Percentiles rank a stretch among this genome's conserved stretches.
phyloP scores from a whole-genome alignment of 2,113 vertebrate genomes.

The Chlorocebus sabaeus region DNA sequence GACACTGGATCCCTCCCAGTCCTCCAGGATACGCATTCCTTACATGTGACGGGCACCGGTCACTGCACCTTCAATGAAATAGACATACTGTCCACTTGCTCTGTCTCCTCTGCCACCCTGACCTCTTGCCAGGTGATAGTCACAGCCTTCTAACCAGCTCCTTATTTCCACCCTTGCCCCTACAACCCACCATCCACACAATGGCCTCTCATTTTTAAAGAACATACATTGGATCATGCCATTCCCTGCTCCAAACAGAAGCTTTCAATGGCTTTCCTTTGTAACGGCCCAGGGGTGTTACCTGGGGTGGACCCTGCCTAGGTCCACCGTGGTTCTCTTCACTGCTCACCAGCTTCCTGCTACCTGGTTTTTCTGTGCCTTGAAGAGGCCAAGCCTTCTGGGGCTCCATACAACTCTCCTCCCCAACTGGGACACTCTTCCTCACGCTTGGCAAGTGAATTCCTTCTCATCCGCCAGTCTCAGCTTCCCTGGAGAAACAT shows the following conservation, averaged over 20 bases:
- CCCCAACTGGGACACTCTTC: background rate
- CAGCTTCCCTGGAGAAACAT: background rate
- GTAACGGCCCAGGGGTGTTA: background rate
- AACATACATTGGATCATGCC: background rate
- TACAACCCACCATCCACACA: background rate
- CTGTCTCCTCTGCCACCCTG: background rate
- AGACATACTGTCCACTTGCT: background rate
- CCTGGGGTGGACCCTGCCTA: background rate
- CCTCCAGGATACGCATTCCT: background rate
- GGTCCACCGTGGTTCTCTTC: rapidly evolving
- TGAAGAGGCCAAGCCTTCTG: background rate
- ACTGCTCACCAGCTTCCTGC: background rate
- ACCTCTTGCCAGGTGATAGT: background rate
- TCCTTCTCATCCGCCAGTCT: background rate
- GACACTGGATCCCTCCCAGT: background rate
- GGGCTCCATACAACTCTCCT: background rate
- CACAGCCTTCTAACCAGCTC: background rate
- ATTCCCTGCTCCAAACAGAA: background rate
- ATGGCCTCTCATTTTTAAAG: background rate
- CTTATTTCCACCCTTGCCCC: background rate
- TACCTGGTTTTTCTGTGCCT: background rate
- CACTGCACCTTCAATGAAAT: background rate
- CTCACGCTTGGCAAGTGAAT: background rate
- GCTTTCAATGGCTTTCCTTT: background rate
- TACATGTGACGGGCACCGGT: background rate